phyloP scores from a whole-genome alignment of 37 sponge, comb jelly and placozoan species.

The Mnemiopsis leidyi region DNA sequence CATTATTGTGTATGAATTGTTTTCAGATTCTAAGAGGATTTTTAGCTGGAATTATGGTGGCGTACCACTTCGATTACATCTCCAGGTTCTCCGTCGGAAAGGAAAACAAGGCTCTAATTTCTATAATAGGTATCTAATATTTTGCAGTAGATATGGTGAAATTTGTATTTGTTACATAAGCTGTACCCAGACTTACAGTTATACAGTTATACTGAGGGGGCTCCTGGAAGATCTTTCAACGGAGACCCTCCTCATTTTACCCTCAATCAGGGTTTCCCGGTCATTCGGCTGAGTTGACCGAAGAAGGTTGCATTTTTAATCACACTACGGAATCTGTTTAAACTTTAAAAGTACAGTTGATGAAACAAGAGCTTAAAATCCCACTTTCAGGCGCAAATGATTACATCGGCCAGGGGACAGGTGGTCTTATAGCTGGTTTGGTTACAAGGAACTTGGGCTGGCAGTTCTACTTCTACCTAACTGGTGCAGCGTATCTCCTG shows the following conservation, averaged over 20 bases:
- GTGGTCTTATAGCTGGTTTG: not conserved
- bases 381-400: not conserved
- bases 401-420: constrained; percentile 2
- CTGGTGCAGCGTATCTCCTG: not conserved
- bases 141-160: too few species aligned
- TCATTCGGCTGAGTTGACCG: too few species aligned
- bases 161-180: too few species aligned
- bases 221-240: too few species aligned
- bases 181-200: too few species aligned
- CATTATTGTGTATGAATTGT: not conserved
- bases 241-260: too few species aligned
- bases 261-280: too few species aligned
- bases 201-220: too few species aligned
- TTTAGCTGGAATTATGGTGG: not conserved
- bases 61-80: not conserved
- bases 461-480: not conserved
- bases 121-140: not conserved
- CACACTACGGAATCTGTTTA: too few species aligned
- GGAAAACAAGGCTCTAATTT: not conserved
- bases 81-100: not conserved
- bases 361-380: too few species aligned
- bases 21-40: not conserved
- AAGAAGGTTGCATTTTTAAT: too few species aligned
- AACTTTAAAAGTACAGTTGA: too few species aligned
- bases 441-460: not conserved